Evolutionary conservation across 2,113 vertebrate species (phyloP).

Genomic region (Gavia stellata): DNA sequence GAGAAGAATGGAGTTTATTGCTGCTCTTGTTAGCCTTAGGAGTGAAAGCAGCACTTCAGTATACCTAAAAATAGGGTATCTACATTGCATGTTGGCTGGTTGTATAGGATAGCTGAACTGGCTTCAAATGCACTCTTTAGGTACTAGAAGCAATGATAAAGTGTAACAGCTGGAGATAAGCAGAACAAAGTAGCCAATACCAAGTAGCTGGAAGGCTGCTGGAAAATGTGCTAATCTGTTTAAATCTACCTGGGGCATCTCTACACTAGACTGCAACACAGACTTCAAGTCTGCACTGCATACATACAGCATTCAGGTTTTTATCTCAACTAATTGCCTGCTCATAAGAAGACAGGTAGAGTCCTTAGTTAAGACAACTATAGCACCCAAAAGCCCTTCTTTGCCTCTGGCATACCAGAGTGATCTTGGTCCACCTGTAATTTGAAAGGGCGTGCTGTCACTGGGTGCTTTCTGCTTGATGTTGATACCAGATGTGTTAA

Average conservation of each 20-base stretch:
- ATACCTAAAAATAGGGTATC: not conserved
- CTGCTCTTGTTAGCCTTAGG: not conserved
- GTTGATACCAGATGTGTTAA: not conserved
- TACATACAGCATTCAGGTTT: not conserved
- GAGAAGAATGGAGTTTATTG: not conserved
- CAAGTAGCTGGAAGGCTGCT: not conserved
- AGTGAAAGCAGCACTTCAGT: not conserved
- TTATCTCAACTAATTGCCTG: not conserved
- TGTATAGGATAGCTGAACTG: not conserved
- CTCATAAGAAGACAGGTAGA: not conserved
- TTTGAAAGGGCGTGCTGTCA: not conserved
- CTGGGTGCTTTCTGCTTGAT: not conserved
- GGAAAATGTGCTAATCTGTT: not conserved
- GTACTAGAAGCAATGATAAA: not conserved
- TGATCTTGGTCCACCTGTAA: not conserved
- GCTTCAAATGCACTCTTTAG: not conserved
- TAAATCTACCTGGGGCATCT: not conserved
- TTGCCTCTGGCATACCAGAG: not conserved
- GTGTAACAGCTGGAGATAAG: not conserved
- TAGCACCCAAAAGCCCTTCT: not conserved
- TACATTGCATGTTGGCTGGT: not conserved
- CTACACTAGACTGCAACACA: not conserved
- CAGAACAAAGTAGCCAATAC: not conserved
- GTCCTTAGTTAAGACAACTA: not conserved
- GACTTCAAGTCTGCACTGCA: not conserved